These are phyloP conservation scores for Xyrichtys novacula DNA, from an alignment of 2,797 vertebrate species.

Conservation along the genomic window DNA sequence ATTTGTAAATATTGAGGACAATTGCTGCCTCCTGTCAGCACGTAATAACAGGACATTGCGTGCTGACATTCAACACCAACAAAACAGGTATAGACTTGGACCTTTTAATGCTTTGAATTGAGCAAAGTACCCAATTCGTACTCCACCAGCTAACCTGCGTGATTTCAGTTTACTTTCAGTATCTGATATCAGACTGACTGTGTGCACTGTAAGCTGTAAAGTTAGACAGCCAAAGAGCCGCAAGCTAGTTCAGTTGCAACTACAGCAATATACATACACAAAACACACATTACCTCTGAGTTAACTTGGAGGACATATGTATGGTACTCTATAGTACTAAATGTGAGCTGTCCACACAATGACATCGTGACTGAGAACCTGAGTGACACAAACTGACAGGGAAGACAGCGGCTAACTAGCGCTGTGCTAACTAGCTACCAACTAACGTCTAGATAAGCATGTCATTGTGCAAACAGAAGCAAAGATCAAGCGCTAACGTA, in stretches of 20 bases:
- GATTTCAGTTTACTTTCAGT: background rate
- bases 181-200: slow-evolving; percentile 30
- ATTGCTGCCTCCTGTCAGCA: slow-evolving; percentile 1
- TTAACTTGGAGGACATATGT: background rate
- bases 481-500: background rate
- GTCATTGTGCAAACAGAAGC: slow-evolving; percentile 42
- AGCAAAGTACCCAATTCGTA: background rate
- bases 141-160: background rate
- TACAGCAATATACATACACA: background rate
- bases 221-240: slow-evolving; percentile 23
- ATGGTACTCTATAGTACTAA: background rate
- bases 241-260: slow-evolving; percentile 23
- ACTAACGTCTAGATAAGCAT: slow-evolving; percentile 44
- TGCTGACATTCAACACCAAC: background rate
- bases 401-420: slow-evolving; percentile 42
- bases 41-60: background rate
- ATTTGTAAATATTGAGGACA: background rate
- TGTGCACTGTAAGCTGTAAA: slow-evolving; percentile 22
- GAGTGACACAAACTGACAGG: slow-evolving; percentile 33
- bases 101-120: background rate
- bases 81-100: background rate
- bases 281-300: background rate
- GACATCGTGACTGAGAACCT: slow-evolving; percentile 17
- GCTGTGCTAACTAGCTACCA: slow-evolving; percentile 44
- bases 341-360: background rate